A percentile compares a stretch with the other conserved stretches of the same genome.
phyloP scores from a whole-genome alignment of 2,888 invertebrate species.

The Thysanoteuthis rhombus region DNA sequence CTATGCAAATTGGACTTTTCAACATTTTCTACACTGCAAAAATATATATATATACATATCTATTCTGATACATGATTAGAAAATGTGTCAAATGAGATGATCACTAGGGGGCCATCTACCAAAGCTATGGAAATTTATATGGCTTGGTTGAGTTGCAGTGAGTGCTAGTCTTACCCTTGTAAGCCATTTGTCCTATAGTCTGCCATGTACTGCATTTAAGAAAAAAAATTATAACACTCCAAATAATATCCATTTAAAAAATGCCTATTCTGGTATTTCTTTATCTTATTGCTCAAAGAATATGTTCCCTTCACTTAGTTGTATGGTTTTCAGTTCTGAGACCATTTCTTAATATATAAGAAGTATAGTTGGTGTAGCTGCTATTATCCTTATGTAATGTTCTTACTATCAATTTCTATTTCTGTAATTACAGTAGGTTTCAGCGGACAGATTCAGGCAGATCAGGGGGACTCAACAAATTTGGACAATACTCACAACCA shows the following conservation, averaged over 20 bases:
- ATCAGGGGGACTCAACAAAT: slow-evolving; percentile 24
- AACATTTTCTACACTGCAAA: too few species aligned
- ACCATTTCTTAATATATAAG: neutral
- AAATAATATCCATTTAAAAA: neutral
- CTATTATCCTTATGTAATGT: neutral
- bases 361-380: neutral
- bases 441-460: slow-evolving; percentile 24
- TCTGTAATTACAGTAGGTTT: slow-evolving; percentile 30
- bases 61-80: too few species aligned
- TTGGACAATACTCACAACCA: slow-evolving; percentile 14
- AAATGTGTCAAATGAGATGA: too few species aligned
- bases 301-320: neutral
- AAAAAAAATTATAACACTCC: neutral
- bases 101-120: too few species aligned
- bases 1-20: too few species aligned
- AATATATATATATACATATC: too few species aligned
- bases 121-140: too few species aligned
- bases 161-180: too few species aligned
- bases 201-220: neutral
- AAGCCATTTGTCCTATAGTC: too few species aligned
- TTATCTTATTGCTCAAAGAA: neutral
- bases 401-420: neutral
- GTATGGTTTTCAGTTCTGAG: neutral
- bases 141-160: too few species aligned
- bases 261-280: neutral